phyloP scores from a whole-genome alignment of 2,888 invertebrate genomes.

The Drosophila fungiperda region DNA sequence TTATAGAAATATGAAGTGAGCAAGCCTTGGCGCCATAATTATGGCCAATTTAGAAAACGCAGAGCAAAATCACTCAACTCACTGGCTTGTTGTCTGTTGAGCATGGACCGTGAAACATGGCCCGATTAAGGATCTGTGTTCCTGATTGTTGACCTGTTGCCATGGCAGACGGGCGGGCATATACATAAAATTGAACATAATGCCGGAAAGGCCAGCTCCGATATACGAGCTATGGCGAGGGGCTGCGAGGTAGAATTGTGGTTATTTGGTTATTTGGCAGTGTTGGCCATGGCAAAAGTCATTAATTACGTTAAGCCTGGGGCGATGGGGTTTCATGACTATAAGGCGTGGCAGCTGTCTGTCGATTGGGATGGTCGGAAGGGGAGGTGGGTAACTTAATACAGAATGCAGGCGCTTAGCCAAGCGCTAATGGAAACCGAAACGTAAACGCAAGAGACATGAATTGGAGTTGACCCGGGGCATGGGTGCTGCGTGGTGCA shows the following conservation, averaged over 20 bases:
- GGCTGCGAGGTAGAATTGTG: neutral
- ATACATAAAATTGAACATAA: conserved; percentile 65
- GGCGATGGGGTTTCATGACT: conserved; percentile 8
- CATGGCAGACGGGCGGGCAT: conserved; percentile 44
- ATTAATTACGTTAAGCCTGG: conserved; percentile 57
- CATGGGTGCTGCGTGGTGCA: neutral
- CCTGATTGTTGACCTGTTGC: conserved; percentile 60
- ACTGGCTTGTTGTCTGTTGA: neutral
- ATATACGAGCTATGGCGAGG: neutral
- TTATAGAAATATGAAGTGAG: neutral
- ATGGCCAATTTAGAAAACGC: neutral
- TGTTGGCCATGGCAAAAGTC: conserved; percentile 41
- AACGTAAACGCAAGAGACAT: neutral
- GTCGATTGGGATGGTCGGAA: neutral
- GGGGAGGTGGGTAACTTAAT: conserved; percentile 25
- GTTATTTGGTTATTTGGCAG: conserved; percentile 1
- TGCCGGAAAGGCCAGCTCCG: conserved; percentile 21
- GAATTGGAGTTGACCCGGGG: neutral
- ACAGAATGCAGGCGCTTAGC: conserved; percentile 12
- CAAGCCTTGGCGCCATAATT: neutral
- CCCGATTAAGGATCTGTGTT: conserved; percentile 5
- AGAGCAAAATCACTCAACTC: neutral
- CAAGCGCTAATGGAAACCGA: neutral
- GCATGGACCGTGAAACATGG: neutral
- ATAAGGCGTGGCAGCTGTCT: neutral